phyloP scores from a whole-genome alignment of 1,140 invertebrate species.

The Brachionus manjavacas region DNA sequence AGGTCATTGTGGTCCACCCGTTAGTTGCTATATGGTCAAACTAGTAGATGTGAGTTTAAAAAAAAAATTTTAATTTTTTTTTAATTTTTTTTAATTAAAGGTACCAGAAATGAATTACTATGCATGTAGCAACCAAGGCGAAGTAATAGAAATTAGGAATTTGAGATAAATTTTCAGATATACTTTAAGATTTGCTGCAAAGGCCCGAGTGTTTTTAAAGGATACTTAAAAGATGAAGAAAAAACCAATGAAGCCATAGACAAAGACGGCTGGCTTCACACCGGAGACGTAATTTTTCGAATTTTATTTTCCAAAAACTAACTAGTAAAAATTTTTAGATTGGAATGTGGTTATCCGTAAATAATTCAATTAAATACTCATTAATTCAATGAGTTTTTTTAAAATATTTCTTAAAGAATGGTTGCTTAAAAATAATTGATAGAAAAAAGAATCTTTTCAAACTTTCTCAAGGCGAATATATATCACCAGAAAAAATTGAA shows the following conservation, averaged over 20 bases:
- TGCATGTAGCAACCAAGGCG: slow-evolving; percentile 60
- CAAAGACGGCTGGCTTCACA: slow-evolving; percentile 59
- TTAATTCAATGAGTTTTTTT: neutral
- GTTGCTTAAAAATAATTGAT: slow-evolving; percentile 80
- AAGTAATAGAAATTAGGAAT: slow-evolving; percentile 45
- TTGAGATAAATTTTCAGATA: neutral
- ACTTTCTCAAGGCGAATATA: slow-evolving; percentile 75
- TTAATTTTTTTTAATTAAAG: neutral
- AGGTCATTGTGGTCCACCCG: slow-evolving; percentile 82
- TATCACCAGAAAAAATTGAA: slow-evolving; percentile 98
- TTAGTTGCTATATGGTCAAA: slow-evolving; percentile 85
- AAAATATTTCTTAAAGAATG: neutral
- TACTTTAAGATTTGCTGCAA: slow-evolving; percentile 68
- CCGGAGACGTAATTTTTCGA: slow-evolving; percentile 52
- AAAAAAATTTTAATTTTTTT: neutral
- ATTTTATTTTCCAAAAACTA: neutral
- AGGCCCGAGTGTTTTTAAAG: slow-evolving; percentile 69
- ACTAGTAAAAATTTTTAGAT: slow-evolving; percentile 43
- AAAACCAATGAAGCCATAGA: slow-evolving; percentile 58
- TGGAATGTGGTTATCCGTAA: slow-evolving; percentile 49
- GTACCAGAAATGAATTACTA: slow-evolving; percentile 95
- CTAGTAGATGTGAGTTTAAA: slow-evolving; percentile 68
- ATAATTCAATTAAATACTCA: neutral
- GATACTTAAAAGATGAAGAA: slow-evolving; percentile 66
- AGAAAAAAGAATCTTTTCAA: slow-evolving; percentile 96